Conservation (phyloP, 2,797 vertebrate species). For the Novumbra hubbsi region DNA sequence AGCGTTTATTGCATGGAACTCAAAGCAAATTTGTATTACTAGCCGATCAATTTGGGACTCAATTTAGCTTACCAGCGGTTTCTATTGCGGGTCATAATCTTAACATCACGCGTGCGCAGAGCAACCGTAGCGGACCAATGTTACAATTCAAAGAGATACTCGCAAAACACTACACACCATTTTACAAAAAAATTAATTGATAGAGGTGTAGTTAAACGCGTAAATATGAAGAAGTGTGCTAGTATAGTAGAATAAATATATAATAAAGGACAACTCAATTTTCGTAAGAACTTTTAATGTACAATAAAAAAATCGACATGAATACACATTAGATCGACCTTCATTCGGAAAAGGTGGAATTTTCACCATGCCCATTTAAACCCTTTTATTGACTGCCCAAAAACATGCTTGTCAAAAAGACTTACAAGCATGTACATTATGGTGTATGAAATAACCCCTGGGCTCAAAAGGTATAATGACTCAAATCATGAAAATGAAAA, state of each 20-base stretch:
- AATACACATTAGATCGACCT: not conserved
- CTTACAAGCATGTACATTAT: not conserved
- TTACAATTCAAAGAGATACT: not conserved
- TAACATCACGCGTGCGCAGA: constrained; percentile 73
- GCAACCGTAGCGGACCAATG: constrained; percentile 10
- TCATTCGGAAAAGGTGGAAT: not conserved
- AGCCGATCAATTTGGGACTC: constrained; percentile 56
- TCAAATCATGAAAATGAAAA: constrained; percentile 2
- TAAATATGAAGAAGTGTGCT: not conserved
- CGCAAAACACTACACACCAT: constrained; percentile 34
- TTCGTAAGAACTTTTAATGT: constrained; percentile 64
- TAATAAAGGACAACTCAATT: not conserved
- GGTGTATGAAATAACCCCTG: not conserved
- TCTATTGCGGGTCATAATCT: constrained; percentile 74
- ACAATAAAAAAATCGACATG: constrained; percentile 42
- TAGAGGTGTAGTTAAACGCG: not conserved
- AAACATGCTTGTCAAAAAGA: not conserved
- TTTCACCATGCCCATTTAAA: not conserved
- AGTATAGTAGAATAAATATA: not conserved
- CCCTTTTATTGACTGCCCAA: not conserved
- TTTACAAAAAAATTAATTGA: not conserved
- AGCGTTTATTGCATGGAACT: not conserved
- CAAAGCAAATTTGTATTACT: constrained; percentile 34
- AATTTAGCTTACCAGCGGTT: constrained; percentile 80
- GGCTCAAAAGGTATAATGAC: not conserved